A percentile compares a stretch with the other conserved stretches of the same genome.
Conservation (phyloP, 2,113 vertebrate species). For the Ascaphus truei region DNA sequence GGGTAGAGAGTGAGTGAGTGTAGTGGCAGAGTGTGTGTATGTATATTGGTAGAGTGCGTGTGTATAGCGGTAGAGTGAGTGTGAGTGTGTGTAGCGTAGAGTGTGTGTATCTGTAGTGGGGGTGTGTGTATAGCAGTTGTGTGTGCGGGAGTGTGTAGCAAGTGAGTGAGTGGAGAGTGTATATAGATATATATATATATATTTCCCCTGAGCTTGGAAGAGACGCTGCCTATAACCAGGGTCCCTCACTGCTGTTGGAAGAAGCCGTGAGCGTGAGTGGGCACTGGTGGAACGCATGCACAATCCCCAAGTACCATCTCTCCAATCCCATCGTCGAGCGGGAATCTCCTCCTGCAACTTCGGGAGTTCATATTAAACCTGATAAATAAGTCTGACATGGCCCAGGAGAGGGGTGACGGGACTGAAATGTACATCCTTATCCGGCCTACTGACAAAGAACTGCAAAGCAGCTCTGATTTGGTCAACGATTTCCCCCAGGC, state of each 20-base stretch:
- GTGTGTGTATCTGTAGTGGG: too few species aligned
- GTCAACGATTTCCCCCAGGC: neutral
- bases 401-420: neutral
- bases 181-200: too few species aligned
- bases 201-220: neutral
- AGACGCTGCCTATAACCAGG: neutral
- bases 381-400: slow-evolving; percentile 22
- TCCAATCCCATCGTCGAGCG: neutral
- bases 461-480: neutral
- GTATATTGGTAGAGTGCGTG: too few species aligned
- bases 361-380: slow-evolving; percentile 4
- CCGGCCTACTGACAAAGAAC: neutral
- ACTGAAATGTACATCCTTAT: slow-evolving; percentile 14
- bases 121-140: too few species aligned
- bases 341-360: neutral
- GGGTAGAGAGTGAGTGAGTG: too few species aligned
- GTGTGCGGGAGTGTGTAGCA: too few species aligned
- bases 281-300: neutral
- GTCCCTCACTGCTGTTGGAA: neutral
- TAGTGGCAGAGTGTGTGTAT: too few species aligned
- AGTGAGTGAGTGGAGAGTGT: too few species aligned
- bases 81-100: too few species aligned
- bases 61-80: too few species aligned
- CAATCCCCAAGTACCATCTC: neutral
- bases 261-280: neutral